phyloP scores from a whole-genome alignment of 2,888 invertebrate genomes.

The Dryobotodes eremita region DNA sequence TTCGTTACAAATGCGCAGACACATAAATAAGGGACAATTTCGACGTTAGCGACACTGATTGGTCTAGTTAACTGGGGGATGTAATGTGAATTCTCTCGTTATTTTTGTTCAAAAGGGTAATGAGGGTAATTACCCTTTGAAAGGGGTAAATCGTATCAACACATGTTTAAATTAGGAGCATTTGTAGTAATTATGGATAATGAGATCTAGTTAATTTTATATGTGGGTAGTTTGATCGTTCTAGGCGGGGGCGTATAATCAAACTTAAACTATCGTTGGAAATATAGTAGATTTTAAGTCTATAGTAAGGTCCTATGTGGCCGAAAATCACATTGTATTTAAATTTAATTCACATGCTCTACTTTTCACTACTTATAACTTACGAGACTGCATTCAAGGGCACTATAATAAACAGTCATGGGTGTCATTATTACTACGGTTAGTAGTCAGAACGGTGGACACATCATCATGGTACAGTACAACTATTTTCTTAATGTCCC shows the following conservation, averaged over 20 bases:
- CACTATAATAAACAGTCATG: neutral
- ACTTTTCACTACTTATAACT: neutral
- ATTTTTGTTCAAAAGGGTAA: constrained; percentile 57
- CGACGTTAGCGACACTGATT: constrained; percentile 76
- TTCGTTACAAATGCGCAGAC: constrained; percentile 79
- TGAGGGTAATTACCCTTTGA: constrained; percentile 41
- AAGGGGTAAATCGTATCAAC: constrained; percentile 50
- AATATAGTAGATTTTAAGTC: neutral
- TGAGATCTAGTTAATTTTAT: constrained; percentile 25
- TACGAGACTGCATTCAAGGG: neutral
- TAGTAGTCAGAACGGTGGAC: neutral
- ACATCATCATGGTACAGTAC: neutral
- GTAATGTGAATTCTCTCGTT: constrained; percentile 57
- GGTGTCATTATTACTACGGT: neutral
- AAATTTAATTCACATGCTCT: neutral
- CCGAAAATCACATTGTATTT: neutral
- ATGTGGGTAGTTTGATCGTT: constrained; percentile 40
- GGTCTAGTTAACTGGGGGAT: constrained; percentile 57
- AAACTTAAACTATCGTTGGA: neutral
- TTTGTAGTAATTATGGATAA: constrained; percentile 45
- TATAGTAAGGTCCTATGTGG: neutral
- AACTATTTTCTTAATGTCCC: too few species aligned
- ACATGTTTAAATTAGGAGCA: constrained; percentile 53
- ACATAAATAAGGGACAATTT: constrained; percentile 85
- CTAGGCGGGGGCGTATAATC: neutral